Percentiles rank a stretch among this genome's conserved stretches.
phyloP scores from a whole-genome alignment of 2,113 vertebrate species.

The Pleuronectes platessa region DNA sequence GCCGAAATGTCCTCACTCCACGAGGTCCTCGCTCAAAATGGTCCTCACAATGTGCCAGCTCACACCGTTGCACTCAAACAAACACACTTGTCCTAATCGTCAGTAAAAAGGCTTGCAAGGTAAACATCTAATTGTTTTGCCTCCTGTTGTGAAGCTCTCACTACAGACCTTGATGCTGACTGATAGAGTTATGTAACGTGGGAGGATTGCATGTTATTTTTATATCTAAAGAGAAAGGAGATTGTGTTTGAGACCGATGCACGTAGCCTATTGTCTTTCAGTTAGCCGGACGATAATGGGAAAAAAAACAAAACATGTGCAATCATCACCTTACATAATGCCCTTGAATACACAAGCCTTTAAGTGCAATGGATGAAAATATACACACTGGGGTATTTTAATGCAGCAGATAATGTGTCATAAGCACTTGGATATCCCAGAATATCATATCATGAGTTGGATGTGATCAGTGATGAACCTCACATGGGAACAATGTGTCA shows the following conservation, averaged over 20 bases:
- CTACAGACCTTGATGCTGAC: constrained; percentile 63
- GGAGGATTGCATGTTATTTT: constrained; percentile 66
- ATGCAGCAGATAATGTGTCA: constrained; percentile 52
- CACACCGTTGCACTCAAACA: not conserved
- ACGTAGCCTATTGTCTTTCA: constrained; percentile 61
- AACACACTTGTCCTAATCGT: constrained; percentile 28
- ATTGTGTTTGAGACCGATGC: constrained; percentile 47
- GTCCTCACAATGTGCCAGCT: not conserved
- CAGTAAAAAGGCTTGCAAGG: constrained; percentile 65
- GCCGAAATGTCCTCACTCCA: not conserved
- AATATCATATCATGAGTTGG: constrained; percentile 40
- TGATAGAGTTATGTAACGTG: constrained; percentile 69
- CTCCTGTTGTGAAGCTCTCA: constrained; percentile 65
- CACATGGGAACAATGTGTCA: constrained; percentile 26
- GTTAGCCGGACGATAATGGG: constrained; percentile 34
- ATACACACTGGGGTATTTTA: constrained; percentile 49
- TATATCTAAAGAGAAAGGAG: constrained; percentile 58
- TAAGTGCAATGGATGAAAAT: constrained; percentile 64
- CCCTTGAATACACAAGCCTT: constrained; percentile 48
- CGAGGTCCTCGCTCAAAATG: not conserved
- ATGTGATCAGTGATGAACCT: constrained; percentile 17
- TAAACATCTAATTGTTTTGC: constrained; percentile 73
- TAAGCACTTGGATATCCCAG: constrained; percentile 53
- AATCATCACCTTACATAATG: constrained; percentile 69
- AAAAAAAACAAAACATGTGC: constrained; percentile 32